phyloP scores from a whole-genome alignment of 2,888 invertebrate genomes.

The Agrochola circellaris region DNA sequence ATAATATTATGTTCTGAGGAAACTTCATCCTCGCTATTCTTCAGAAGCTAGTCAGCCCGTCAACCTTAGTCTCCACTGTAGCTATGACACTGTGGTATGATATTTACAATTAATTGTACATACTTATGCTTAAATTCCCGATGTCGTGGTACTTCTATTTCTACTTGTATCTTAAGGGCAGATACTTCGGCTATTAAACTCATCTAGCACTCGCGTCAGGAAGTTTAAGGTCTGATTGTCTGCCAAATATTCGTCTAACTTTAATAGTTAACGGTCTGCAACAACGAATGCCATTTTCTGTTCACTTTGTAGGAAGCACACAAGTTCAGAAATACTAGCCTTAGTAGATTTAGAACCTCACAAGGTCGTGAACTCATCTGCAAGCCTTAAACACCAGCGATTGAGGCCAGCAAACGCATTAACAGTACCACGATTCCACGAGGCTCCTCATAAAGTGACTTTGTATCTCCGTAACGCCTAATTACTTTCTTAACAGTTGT shows the following conservation, averaged over 20 bases:
- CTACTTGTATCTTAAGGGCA: no score
- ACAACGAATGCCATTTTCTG: neutral
- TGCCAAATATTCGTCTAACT: neutral
- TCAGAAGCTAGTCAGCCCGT: no score
- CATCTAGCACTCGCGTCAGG: neutral
- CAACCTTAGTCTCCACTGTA: neutral
- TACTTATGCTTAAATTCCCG: neutral
- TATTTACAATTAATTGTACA: neutral
- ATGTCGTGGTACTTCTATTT: neutral
- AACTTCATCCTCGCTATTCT: neutral
- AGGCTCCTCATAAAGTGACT: slow-evolving; percentile 46
- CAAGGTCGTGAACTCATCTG: slow-evolving; percentile 18
- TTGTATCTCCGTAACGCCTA: slow-evolving; percentile 50
- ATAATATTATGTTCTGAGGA: neutral
- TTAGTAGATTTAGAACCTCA: neutral
- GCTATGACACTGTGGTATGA: neutral
- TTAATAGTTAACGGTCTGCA: neutral
- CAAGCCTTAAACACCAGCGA: neutral
- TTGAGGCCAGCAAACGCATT: slow-evolving; percentile 36
- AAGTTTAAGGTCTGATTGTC: no score
- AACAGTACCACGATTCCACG: slow-evolving; percentile 15
- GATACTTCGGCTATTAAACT: neutral
- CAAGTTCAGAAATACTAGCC: neutral
- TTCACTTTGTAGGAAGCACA: neutral
- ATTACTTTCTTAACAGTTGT: slow-evolving; percentile 59